Base-by-base conservation (phyloP, 2,888 invertebrate genomes). In the Fissipunctia ypsillon region DNA sequence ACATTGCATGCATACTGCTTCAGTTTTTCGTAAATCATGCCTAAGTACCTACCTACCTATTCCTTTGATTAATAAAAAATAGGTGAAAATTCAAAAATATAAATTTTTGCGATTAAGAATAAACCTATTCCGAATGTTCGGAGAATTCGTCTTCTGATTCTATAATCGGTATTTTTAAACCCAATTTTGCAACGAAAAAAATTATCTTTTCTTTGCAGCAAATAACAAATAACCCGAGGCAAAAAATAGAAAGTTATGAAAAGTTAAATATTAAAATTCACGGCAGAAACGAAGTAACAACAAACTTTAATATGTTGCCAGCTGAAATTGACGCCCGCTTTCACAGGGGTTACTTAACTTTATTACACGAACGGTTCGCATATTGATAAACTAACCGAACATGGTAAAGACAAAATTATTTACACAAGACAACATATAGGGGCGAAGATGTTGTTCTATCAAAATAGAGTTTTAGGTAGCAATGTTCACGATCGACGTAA, bases 351-450 rank as follows among this genome's bases (percentile, higher is more conserved):
- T 28, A 45, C 22, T 69, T 57, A 67, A 78, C 67, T 64, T 73
- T 64, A 73, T 83, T 64, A 83, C 67, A 63, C 63, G 59, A 59
- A 57, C 54, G 50, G 73, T 56, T 50, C 57, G 69, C 69, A 71
- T 78, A 79, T 75, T 83, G 70, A 83, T 79, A 66, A 83, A 81
- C 80, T 80, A 75, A 71, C 68, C 22, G 54, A 48, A 79, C 54
- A 38, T 12, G 22, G 61, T 68, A 54, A 68, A 72, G 54, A 73
- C 43, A 61, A 48, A 56, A 59, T 79, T 64, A 59, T 67, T 73
- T 67, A 45, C 19, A 41, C 41, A 25, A 68, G 61, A 50, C 35
- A 65, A 67, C 41, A 38, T 48, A 67, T 25, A 60, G 45, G 22
- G 25, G 31, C 22, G 64, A 61, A 61, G 25, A 65, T 19, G 35